Conservation (phyloP, 1,140 invertebrate species). For the Cydia splendana region DNA sequence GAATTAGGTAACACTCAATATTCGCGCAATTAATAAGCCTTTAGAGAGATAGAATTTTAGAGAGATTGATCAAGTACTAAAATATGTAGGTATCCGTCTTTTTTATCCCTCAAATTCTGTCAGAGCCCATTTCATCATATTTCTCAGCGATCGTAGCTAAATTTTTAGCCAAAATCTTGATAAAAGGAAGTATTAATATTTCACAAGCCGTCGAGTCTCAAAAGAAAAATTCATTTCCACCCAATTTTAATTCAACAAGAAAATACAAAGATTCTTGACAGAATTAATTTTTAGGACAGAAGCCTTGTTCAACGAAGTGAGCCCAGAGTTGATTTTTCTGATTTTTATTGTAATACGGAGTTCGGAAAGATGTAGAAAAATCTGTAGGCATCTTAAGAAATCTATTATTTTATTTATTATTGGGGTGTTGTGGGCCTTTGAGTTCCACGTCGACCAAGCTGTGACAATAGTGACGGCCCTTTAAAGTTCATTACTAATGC, state of each 20-base stretch:
- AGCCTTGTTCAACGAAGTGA: background rate
- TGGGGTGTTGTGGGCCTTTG: no score
- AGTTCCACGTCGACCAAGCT: no score
- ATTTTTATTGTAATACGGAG: no score
- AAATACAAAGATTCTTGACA: conserved; percentile 36
- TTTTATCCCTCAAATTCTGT: background rate
- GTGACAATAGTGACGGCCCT: no score
- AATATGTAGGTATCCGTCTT: background rate
- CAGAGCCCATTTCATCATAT: conserved; percentile 16
- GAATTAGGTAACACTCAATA: no score
- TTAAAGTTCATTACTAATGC: no score
- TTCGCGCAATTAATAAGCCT: no score
- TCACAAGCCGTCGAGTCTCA: conserved; percentile 28
- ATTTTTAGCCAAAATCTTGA: conserved; percentile 19
- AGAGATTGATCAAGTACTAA: background rate
- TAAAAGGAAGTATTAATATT: conserved; percentile 27
- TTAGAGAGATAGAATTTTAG: no score
- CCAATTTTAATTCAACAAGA: conserved; percentile 39
- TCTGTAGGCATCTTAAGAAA: no score
- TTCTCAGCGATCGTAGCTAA: background rate
- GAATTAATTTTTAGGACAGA: conserved; percentile 35
- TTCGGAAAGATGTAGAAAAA: no score
- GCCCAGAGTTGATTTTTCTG: background rate
- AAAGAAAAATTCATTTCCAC: conserved; percentile 38
- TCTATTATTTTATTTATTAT: no score